Conservation (phyloP, 2,888 invertebrate genomes). For the Drosophila macrospina region DNA sequence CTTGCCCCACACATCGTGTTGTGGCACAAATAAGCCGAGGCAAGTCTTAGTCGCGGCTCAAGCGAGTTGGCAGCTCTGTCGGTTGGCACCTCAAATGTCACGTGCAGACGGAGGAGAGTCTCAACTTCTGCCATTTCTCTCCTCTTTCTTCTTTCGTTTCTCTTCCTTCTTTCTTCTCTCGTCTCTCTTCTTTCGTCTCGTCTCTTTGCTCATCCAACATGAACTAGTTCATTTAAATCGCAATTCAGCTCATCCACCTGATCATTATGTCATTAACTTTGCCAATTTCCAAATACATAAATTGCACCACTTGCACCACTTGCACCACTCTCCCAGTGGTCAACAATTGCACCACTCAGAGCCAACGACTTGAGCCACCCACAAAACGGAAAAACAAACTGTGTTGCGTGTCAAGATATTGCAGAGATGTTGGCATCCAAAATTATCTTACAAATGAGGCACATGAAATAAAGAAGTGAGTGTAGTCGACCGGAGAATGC, state of each 20-base stretch:
- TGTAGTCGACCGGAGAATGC: conserved; percentile 2
- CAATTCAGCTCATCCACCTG: conserved; percentile 36
- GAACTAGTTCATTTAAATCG: conserved; percentile 60
- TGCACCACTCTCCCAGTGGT: conserved; percentile 6
- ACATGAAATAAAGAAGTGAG: conserved; percentile 3
- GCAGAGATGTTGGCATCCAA: conserved; percentile 26
- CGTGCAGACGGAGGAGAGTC: conserved; percentile 36
- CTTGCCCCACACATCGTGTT: conserved; percentile 26
- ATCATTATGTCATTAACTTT: conserved; percentile 55
- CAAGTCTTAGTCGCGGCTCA: conserved; percentile 25
- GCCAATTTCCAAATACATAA: conserved; percentile 25
- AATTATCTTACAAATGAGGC: conserved; percentile 48
- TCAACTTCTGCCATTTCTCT: not conserved
- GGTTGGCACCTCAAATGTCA: conserved; percentile 54
- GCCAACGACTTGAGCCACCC: conserved; percentile 24
- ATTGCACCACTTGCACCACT: conserved; percentile 4
- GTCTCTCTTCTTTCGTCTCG: conserved; percentile 2
- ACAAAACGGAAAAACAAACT: conserved; percentile 23
- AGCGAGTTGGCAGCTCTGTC: conserved; percentile 38
- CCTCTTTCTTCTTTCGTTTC: conserved; percentile 18
- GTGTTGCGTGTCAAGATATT: conserved; percentile 37
- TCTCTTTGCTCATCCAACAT: conserved; percentile 25
- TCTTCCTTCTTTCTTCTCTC: not conserved
- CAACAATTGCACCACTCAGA: conserved; percentile 3
- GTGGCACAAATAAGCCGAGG: conserved; percentile 56